These are phyloP conservation scores for Proctacanthus coquilletti DNA, from an alignment of 1,140 invertebrate species.

Conservation along the genomic window DNA sequence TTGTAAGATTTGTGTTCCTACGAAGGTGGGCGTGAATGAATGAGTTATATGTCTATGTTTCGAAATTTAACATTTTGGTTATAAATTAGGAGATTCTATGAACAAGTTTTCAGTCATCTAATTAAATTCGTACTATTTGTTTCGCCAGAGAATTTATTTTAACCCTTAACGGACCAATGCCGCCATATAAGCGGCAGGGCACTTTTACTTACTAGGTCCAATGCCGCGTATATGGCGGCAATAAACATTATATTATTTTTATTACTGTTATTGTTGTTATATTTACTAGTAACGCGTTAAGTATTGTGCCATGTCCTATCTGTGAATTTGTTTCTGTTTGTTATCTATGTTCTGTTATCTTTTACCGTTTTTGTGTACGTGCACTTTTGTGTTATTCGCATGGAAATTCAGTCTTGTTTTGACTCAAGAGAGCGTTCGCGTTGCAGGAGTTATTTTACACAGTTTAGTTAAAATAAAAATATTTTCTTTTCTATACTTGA, in stretches of 20 bases:
- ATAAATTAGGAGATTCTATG: no score
- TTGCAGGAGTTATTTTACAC: background rate
- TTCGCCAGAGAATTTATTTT: no score
- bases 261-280: slow-evolving; percentile 1
- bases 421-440: background rate
- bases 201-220: slow-evolving; percentile 1
- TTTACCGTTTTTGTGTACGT: no score
- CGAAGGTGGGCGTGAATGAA: no score
- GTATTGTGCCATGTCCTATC: background rate
- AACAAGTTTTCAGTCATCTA: no score
- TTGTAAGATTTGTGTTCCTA: no score
- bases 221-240: slow-evolving; percentile 1
- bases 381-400: no score
- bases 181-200: background rate
- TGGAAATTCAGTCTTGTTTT: background rate
- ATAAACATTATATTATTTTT: background rate
- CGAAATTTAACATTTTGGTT: no score
- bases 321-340: background rate
- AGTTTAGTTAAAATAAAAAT: background rate
- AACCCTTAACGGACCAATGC: background rate
- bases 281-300: background rate
- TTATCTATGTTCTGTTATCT: no score
- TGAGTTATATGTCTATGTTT: no score
- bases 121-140: no score
- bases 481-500: background rate